These are phyloP conservation scores for Nerophis lumbriciformis DNA, from an alignment of 2,113 vertebrate species.

Conservation along the genomic window DNA sequence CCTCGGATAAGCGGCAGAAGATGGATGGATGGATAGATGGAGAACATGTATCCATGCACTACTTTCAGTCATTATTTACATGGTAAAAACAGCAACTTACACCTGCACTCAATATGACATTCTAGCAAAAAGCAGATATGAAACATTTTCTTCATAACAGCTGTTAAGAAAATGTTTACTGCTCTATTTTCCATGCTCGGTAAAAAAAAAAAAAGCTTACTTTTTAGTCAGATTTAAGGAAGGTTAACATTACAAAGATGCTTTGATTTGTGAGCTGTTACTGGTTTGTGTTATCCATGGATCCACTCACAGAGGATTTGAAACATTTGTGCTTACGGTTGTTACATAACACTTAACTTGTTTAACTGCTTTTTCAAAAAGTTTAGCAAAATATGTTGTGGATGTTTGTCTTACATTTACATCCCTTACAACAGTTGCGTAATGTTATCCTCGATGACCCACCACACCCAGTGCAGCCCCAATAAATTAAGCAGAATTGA, in stretches of 20 bases:
- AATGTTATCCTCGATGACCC: slow-evolving; percentile 38
- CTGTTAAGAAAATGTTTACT: slow-evolving; percentile 31
- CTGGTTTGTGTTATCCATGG: slow-evolving; percentile 30
- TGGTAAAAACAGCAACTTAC: slow-evolving; percentile 10
- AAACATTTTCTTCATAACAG: slow-evolving; percentile 23
- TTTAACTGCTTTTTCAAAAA: too few species aligned
- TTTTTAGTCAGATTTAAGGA: slow-evolving; percentile 35
- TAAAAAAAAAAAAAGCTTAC: slow-evolving; percentile 1
- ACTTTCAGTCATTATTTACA: slow-evolving; percentile 32
- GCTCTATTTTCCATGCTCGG: slow-evolving; percentile 25
- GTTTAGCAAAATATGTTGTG: too few species aligned
- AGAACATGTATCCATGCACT: slow-evolving; percentile 42
- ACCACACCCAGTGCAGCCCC: slow-evolving; percentile 34
- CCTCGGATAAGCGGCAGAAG: too few species aligned
- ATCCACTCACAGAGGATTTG: slow-evolving; percentile 12
- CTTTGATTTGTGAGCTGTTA: slow-evolving; percentile 33
- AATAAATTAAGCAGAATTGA: slow-evolving; percentile 40
- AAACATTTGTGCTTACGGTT: not conserved
- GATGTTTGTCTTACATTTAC: too few species aligned
- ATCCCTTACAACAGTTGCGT: slow-evolving; percentile 31
- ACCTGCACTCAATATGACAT: slow-evolving; percentile 12
- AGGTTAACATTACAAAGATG: slow-evolving; percentile 37
- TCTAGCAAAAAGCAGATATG: slow-evolving; percentile 6
- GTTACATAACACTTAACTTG: too few species aligned
- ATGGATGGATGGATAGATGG: slow-evolving; percentile 21